A percentile compares a stretch with the other conserved stretches of the same genome.
Conservation (phyloP, 1,140 invertebrate species). For the Drosophila bifasciata region DNA sequence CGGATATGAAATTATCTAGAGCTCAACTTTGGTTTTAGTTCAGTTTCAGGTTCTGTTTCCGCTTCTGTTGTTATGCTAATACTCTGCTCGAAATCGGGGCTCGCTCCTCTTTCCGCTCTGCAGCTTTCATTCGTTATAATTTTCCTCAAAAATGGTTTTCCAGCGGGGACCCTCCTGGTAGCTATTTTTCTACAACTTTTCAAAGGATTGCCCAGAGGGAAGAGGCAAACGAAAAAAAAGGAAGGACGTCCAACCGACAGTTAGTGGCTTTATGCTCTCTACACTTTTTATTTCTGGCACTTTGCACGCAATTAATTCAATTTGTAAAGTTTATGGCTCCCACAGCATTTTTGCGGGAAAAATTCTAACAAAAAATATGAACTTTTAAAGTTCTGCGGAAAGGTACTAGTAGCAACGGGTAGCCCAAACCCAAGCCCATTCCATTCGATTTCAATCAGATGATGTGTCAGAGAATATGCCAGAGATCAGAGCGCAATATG, state of each 20-base stretch:
- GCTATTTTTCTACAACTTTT: conserved; percentile 10
- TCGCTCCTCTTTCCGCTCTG: neutral
- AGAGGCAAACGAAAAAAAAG: neutral
- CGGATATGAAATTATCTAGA: neutral
- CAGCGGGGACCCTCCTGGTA: neutral
- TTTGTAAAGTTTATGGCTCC: conserved; percentile 45
- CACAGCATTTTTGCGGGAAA: conserved; percentile 17
- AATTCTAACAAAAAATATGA: conserved; percentile 18
- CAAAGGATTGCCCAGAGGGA: neutral
- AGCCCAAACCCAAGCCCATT: no score
- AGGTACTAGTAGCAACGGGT: no score
- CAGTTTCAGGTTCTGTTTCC: conserved; percentile 4
- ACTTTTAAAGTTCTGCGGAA: conserved; percentile 16
- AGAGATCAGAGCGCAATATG: no score
- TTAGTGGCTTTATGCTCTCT: conserved; percentile 53
- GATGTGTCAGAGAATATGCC: no score
- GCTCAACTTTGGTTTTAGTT: neutral
- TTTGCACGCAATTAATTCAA: conserved; percentile 66
- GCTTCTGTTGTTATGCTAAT: neutral
- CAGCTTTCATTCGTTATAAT: conserved; percentile 2
- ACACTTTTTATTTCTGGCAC: conserved; percentile 33
- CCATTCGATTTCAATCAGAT: no score
- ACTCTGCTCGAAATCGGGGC: neutral
- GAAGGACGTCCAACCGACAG: conserved; percentile 31
- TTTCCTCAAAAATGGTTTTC: conserved; percentile 7